Evolutionary conservation across 2,888 invertebrate genomes (phyloP).

Genomic region (Resseliella maxima): DNA sequence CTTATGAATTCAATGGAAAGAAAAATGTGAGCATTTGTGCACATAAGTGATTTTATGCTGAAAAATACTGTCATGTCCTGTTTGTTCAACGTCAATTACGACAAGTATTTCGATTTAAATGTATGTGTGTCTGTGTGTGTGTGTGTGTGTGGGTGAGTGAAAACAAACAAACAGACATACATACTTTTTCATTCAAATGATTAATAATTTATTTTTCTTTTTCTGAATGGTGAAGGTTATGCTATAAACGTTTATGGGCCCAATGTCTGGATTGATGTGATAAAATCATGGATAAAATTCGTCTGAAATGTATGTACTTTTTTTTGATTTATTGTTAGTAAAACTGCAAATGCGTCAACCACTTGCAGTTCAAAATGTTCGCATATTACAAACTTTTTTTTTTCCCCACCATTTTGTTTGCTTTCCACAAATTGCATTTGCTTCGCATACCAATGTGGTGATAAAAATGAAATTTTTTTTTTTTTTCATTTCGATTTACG

Average conservation of each 20-base stretch:
- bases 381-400: not conserved
- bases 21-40: not conserved
- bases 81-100: not conserved
- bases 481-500: not conserved
- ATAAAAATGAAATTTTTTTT: not conserved
- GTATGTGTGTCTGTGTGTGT: no score
- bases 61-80: not conserved
- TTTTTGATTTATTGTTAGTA: slow-evolving; percentile 10
- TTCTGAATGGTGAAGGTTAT: not conserved
- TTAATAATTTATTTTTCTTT: not conserved
- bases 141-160: no score
- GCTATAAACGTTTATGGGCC: not conserved
- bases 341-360: slow-evolving; percentile 29
- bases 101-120: not conserved
- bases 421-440: not conserved
- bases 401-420: not conserved
- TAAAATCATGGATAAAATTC: not conserved
- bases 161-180: no score
- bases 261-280: not conserved
- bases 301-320: not conserved
- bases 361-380: not conserved
- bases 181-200: slow-evolving; percentile 12
- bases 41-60: not conserved
- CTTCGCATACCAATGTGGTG: not conserved
- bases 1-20: not conserved